A percentile compares a stretch with the other conserved stretches of the same genome.
These are phyloP conservation scores for Heliconius eleuchia DNA, from an alignment of 1,140 invertebrate species.

Conservation along the genomic window DNA sequence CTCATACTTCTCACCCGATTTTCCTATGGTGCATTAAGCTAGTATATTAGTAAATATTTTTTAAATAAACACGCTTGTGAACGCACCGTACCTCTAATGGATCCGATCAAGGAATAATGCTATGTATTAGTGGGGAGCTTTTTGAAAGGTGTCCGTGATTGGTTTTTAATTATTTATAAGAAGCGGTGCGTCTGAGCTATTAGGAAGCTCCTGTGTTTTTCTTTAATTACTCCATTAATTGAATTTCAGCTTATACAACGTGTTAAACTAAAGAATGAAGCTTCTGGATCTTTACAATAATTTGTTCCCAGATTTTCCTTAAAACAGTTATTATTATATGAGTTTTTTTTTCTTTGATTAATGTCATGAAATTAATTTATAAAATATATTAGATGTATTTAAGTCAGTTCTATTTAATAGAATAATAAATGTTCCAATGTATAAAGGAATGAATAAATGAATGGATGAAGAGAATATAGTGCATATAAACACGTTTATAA, in stretches of 20 bases:
- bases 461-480: too few relatives aligned
- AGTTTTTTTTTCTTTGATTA: too few relatives aligned
- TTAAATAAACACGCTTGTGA: slow-evolving; percentile 36
- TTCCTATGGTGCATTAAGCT: background rate
- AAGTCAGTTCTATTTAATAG: too few relatives aligned
- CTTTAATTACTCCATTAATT: background rate
- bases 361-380: too few relatives aligned
- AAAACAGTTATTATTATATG: too few relatives aligned
- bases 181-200: slow-evolving; percentile 33
- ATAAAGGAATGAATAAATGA: too few relatives aligned
- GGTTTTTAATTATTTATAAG: slow-evolving; percentile 72
- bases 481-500: too few relatives aligned
- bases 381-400: too few relatives aligned
- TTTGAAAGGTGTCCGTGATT: slow-evolving; percentile 72
- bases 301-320: too few relatives aligned
- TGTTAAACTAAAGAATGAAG: background rate
- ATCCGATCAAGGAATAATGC: slow-evolving; percentile 67
- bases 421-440: too few relatives aligned
- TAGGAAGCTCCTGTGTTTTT: background rate
- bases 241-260: background rate
- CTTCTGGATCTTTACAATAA: background rate
- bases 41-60: background rate
- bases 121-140: slow-evolving; percentile 69
- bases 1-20: too few relatives aligned
- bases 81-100: slow-evolving; percentile 48